Base-by-base conservation (phyloP, 2,797 vertebrate genomes). In the Alca torda region DNA sequence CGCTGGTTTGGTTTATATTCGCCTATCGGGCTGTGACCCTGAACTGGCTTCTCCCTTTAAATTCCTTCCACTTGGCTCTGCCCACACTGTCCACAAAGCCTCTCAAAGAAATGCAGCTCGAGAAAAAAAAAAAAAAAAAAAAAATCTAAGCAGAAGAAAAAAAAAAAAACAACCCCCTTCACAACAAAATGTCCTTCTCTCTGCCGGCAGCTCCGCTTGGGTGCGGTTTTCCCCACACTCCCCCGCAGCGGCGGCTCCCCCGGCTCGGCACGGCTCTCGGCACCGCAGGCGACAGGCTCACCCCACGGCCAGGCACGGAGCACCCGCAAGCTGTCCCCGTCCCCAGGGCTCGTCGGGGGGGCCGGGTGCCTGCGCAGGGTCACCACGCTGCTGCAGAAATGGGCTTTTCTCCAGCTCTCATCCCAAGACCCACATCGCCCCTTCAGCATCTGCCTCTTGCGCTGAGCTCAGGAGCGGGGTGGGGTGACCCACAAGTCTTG, bases 11-110 rank as follows among this genome's bases (percentile, higher is more conserved):
- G 93, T 94, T 97, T 93, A 88, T 76, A 45, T 69, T 87, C 41
- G 4, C 43, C 0, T 95, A 94, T 92, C 82, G 0, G 90, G 89
- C 94, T 79, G 3, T 92, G 95, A 97, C 95, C 96, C 94, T 95
- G 95, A 94, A 81, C 95, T 92, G 93, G 84, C 96, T 96, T 96
- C 96, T 96, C 93, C 96, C 87, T 92, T 89, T 56, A 96, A 91
- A 95, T 96, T 96, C 95, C 95, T 96, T 95, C 96, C 92, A 93
- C 90, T 96, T 91, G 95, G 95, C 95, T 94, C 96, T 97, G 94
- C 96, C 96, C 96, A 97, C 95, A 84, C 92, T 89, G 87, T 81
- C 94, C 96, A 96, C 95, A 96, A 93, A 97, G 94, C 90, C 89
- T 75, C 68, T 21, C 95, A 93, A 92, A 95, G 95, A 95, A 96